Evolutionary conservation across 2,888 invertebrate genomes (phyloP).

Genomic region (Liposcelis brunnea): DNA sequence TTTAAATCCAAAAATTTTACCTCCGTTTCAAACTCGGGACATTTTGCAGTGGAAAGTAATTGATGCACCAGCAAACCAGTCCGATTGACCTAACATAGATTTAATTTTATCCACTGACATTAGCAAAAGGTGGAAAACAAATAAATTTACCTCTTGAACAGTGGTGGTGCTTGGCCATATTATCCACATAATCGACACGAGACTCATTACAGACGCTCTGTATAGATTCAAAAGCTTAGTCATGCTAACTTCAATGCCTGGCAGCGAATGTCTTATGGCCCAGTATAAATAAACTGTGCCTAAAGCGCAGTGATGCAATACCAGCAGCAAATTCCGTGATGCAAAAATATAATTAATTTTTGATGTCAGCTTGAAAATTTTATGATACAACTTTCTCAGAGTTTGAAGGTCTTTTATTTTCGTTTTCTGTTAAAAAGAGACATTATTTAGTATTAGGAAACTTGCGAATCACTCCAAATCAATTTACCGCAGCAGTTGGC

Average conservation of each 20-base stretch:
- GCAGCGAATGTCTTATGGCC: background rate
- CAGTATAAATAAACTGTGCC: conserved; percentile 3
- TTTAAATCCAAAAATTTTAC: too few relatives aligned
- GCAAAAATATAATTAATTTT: background rate
- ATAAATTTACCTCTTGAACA: background rate
- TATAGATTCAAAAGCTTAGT: background rate
- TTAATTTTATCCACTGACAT: too few relatives aligned
- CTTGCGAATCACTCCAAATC: too few relatives aligned
- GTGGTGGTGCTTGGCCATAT: conserved; percentile 5
- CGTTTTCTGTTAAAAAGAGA: too few relatives aligned
- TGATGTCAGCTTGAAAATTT: background rate
- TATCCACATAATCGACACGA: conserved; percentile 2
- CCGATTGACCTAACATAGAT: too few relatives aligned
- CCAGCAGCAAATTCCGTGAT: background rate
- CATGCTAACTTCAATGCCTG: background rate
- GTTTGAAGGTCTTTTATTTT: too few relatives aligned
- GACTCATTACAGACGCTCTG: conserved; percentile 3
- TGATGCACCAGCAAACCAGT: too few relatives aligned
- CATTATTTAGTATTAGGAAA: too few relatives aligned
- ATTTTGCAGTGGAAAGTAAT: too few relatives aligned
- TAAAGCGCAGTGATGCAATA: conserved; percentile 1
- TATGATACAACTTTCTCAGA: background rate
- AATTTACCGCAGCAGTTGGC: too few relatives aligned
- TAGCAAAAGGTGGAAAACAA: too few relatives aligned
- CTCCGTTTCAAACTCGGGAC: too few relatives aligned